These are phyloP conservation scores for Ptyas mucosa DNA, from an alignment of 2,113 vertebrate genomes.

Conservation along the genomic window DNA sequence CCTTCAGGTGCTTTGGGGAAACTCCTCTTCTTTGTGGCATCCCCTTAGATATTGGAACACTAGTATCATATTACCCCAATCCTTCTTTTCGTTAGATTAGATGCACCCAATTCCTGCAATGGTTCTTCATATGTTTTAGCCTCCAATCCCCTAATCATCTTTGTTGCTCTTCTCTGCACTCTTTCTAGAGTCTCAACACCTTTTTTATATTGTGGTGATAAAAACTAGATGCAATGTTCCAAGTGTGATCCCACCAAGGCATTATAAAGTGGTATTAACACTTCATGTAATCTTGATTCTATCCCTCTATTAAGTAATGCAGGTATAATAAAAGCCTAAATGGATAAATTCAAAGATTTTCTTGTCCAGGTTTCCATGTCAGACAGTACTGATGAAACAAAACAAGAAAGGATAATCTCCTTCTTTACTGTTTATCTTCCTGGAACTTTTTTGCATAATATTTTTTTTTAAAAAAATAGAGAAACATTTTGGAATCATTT, in stretches of 20 bases:
- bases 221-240: neutral
- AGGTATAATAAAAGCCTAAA: neutral
- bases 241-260: neutral
- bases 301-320: neutral
- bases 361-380: neutral
- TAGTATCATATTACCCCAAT: neutral
- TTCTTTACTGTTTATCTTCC: neutral
- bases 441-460: neutral
- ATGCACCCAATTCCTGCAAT: neutral
- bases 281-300: neutral
- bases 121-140: neutral
- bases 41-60: neutral
- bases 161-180: neutral
- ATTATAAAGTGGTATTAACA: neutral
- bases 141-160: neutral
- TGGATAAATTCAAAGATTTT: neutral
- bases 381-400: neutral
- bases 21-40: neutral
- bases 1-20: neutral
- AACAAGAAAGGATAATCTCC: neutral
- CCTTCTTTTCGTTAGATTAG: neutral
- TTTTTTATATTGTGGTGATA: neutral
- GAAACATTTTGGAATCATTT: neutral
- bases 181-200: neutral
- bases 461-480: neutral